A percentile compares a stretch with the other conserved stretches of the same genome.
Conservation (phyloP, 64 coral and sea anemone genomes). For the Stichodactyla helianthus region DNA sequence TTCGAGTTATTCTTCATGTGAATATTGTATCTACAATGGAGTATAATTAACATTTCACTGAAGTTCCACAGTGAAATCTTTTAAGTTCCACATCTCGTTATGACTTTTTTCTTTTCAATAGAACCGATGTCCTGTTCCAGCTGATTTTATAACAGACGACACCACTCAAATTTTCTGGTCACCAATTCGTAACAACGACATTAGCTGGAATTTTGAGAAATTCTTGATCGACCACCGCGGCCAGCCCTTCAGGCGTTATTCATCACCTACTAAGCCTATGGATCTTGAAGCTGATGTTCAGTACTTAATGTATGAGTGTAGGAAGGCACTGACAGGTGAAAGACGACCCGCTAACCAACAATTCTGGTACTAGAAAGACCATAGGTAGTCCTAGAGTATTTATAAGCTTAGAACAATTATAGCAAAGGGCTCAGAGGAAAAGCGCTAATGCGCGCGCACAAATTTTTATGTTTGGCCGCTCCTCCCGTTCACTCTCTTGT, state of each 20-base stretch:
- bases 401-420: no score
- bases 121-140: constrained; percentile 50
- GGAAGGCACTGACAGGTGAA: not conserved
- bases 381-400: no score
- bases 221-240: constrained; percentile 59
- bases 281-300: constrained; percentile 35
- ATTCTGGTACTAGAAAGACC: not conserved
- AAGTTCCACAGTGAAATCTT: no score
- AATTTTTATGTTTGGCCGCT: no score
- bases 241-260: constrained; percentile 44
- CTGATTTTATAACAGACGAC: constrained; percentile 44
- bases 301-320: not conserved
- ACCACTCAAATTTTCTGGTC: constrained; percentile 33
- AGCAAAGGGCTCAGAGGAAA: no score
- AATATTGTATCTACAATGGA: no score
- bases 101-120: not conserved
- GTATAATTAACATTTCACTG: no score
- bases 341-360: not conserved
- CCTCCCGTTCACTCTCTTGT: no score
- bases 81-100: not conserved
- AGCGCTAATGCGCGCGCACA: no score
- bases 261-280: constrained; percentile 41
- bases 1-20: no score
- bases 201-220: constrained; percentile 87
- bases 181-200: constrained; percentile 58